Percentiles rank a stretch among this genome's conserved stretches.
phyloP scores from a whole-genome alignment of 1,140 invertebrate species.

The Agrypnia vestita region DNA sequence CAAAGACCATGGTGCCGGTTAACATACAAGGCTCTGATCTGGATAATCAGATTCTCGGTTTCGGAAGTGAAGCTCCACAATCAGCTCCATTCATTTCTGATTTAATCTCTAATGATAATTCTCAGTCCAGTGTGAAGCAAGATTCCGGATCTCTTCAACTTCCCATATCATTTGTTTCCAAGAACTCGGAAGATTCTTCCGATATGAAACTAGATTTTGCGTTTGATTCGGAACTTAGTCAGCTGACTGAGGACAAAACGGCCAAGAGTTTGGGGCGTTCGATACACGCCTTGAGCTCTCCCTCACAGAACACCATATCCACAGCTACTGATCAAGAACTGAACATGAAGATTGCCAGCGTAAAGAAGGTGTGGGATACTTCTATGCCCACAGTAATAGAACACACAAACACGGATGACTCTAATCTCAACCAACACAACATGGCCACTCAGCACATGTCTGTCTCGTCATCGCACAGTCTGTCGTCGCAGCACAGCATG shows the following conservation, averaged over 20 bases:
- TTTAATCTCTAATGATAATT: conserved; percentile 66
- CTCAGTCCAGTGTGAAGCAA: conserved; percentile 61
- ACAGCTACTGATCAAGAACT: conserved; percentile 81
- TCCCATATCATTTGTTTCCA: conserved; percentile 69
- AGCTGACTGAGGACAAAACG: conserved; percentile 84
- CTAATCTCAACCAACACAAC: conserved; percentile 69
- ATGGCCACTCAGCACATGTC: conserved; percentile 63
- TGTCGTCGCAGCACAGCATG: conserved; percentile 61
- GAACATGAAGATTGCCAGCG: conserved; percentile 94
- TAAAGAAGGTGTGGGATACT: conserved; percentile 92
- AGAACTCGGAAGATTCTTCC: conserved; percentile 83
- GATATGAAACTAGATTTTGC: conserved; percentile 94
- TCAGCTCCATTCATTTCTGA: conserved; percentile 69
- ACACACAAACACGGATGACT: conserved; percentile 74
- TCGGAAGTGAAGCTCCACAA: conserved; percentile 68
- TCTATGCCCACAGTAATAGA: conserved; percentile 81
- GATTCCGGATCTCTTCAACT: conserved; percentile 64
- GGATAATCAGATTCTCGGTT: conserved; percentile 66
- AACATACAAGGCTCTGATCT: conserved; percentile 65
- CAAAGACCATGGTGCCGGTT: conserved; percentile 63
- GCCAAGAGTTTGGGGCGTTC: conserved; percentile 74
- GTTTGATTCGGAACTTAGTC: conserved; percentile 86
- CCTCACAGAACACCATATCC: conserved; percentile 68
- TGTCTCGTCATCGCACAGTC: conserved; percentile 64
- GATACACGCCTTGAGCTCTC: conserved; percentile 74